Evolutionary conservation across 2,888 invertebrate species (phyloP).

Genomic region (Plagodis pulveraria): DNA sequence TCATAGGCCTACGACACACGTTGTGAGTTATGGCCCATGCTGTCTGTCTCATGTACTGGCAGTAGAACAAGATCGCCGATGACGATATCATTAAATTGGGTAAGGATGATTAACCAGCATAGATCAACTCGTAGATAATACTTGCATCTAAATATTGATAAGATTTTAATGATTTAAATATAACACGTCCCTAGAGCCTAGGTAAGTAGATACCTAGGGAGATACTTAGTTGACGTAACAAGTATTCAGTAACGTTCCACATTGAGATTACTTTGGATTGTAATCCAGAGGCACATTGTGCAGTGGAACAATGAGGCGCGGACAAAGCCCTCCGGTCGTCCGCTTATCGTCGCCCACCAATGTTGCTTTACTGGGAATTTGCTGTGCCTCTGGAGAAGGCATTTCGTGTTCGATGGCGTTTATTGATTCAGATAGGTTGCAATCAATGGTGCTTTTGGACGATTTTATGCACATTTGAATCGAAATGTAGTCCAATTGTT

Average conservation of each 20-base stretch:
- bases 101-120: too few species aligned
- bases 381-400: conserved; percentile 23
- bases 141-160: too few species aligned
- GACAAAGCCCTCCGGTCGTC: conserved; percentile 32
- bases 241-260: conserved; percentile 27
- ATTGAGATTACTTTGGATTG: conserved; percentile 30
- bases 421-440: background rate
- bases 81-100: too few species aligned
- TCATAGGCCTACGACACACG: too few species aligned
- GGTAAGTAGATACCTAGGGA: background rate
- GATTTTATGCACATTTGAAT: too few species aligned
- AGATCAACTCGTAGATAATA: too few species aligned
- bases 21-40: too few species aligned
- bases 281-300: conserved; percentile 32
- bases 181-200: too few species aligned
- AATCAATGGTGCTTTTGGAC: background rate
- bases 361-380: conserved; percentile 37
- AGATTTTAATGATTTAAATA: too few species aligned
- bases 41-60: too few species aligned
- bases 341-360: conserved; percentile 35
- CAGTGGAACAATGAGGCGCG: conserved; percentile 26
- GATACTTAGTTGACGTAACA: background rate
- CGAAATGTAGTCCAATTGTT: too few species aligned
- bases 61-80: too few species aligned
- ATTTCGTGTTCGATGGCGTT: conserved; percentile 12